Evolutionary conservation across 2,797 vertebrate species (phyloP), one percentile per base, ranked within the genome.

Genomic region (Margarornis squamiger): DNA sequence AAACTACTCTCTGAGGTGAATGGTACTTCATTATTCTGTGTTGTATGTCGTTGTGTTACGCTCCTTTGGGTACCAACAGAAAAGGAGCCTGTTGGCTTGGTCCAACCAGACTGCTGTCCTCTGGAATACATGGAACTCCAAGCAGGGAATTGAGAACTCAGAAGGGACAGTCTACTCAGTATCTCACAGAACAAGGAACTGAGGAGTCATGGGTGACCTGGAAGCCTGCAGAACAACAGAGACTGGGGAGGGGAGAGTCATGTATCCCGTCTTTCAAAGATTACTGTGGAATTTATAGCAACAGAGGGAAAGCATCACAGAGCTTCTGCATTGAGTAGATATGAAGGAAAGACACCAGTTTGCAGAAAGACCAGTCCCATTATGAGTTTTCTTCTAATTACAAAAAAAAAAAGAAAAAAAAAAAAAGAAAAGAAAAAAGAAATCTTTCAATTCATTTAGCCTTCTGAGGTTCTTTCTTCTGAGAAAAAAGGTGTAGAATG

Each of bases 1-100:
- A 52, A n/a, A 14, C 29, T 71, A 2, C 10, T 30, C 38, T 67
- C 49, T 63, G 52, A 57, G 26, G 26, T 1, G 5, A 68, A 38
- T 15, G 12, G 5, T 34, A 32, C 9, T 68, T 88, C 13, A 27
- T 27, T 67, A 34, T 52, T 67, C 11, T 51, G 8, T 30, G 10
- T 10, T 49, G 2, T 7, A 4, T 10, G 14, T 54, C 27, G 22
- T 24, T 14, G 5, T 0, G 0, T 49, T 52, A 26, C 46, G 8
- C 19, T 71, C 17, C 39, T 65, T 58, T 49, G 72, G 3, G 17
- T 52, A 34, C 6, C 52, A 43, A 24, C 45, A 68, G 17, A 72
- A 80, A 72, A 86, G 9, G 23, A 13, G 3, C 3, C 23, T 61
- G 6, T 26, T 41, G 18, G 1, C 16, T 63, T 14, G 1, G 4